Evolutionary conservation across 2,113 vertebrate species (phyloP).

Genomic region (Corynorhinus townsendii): DNA sequence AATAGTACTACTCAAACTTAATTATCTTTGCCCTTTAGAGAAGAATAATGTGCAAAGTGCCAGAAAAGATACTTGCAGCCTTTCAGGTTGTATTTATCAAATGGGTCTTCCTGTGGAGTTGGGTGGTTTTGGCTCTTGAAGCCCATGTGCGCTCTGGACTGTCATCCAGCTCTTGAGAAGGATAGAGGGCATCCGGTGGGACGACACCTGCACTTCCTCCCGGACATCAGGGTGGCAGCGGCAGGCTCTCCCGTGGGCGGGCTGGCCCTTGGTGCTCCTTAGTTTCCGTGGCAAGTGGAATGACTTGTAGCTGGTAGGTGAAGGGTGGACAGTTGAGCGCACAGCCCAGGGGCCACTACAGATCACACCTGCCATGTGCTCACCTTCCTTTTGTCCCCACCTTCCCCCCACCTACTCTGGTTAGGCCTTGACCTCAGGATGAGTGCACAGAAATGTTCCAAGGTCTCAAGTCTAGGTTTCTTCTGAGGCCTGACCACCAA

Average conservation of each 20-base stretch:
- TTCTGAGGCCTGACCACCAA: not conserved
- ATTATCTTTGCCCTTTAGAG: constrained; percentile 57
- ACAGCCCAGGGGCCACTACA: not conserved
- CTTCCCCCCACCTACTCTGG: not conserved
- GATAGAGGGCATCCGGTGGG: not conserved
- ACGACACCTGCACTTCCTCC: not conserved
- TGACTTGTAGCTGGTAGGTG: not conserved
- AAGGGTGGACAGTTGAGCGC: not conserved
- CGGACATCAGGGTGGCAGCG: not conserved
- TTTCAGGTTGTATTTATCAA: not conserved
- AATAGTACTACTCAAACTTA: constrained; percentile 50
- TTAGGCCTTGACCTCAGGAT: not conserved
- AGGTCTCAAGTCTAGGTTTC: not conserved
- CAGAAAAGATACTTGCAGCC: not conserved
- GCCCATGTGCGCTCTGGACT: not conserved
- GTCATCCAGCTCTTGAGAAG: not conserved
- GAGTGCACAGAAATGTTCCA: not conserved
- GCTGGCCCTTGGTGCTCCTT: not conserved
- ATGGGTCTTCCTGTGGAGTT: not conserved
- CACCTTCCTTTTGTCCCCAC: not conserved
- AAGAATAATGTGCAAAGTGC: not conserved
- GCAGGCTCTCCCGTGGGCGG: not conserved
- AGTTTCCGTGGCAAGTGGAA: not conserved
- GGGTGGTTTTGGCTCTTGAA: not conserved
- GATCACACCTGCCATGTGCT: not conserved